Evolutionary conservation across 1,140 invertebrate species (phyloP).

Genomic region (Drosophila bocqueti): DNA sequence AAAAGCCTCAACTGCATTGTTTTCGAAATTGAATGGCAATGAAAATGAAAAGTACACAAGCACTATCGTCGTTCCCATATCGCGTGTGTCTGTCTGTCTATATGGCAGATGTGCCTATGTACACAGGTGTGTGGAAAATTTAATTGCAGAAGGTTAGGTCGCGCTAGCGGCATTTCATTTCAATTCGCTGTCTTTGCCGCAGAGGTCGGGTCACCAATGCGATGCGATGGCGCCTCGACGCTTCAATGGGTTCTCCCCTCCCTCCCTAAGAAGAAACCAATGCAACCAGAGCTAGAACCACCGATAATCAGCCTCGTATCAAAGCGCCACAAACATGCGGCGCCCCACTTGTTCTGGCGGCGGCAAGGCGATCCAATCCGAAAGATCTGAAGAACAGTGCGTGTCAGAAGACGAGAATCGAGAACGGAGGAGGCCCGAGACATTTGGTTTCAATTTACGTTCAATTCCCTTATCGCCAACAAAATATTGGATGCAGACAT

Average conservation of each 20-base stretch:
- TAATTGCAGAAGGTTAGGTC: constrained; percentile 72
- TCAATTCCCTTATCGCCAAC: constrained; percentile 73
- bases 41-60: constrained; percentile 72
- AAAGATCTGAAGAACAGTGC: constrained; percentile 35
- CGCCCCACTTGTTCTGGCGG: constrained; percentile 64
- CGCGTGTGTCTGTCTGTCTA: constrained; percentile 6
- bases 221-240: constrained; percentile 54
- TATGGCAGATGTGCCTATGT: background rate
- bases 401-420: constrained; percentile 29
- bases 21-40: constrained; percentile 75
- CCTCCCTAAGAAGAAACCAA: constrained; percentile 23
- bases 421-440: constrained; percentile 21
- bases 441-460: constrained; percentile 81
- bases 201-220: constrained; percentile 70
- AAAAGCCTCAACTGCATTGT: constrained; percentile 73
- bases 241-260: constrained; percentile 55
- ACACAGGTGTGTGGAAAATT: constrained; percentile 56
- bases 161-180: constrained; percentile 52
- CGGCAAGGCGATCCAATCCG: constrained; percentile 22
- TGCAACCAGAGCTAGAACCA: constrained; percentile 17
- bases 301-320: constrained; percentile 47
- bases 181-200: constrained; percentile 53
- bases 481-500: constrained; percentile 61
- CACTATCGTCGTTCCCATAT: constrained; percentile 36
- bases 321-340: constrained; percentile 62